A percentile compares a stretch with the other conserved stretches of the same genome.
Conservation (phyloP, 2,113 vertebrate species). For the Ictidomys tridecemlineatus region DNA sequence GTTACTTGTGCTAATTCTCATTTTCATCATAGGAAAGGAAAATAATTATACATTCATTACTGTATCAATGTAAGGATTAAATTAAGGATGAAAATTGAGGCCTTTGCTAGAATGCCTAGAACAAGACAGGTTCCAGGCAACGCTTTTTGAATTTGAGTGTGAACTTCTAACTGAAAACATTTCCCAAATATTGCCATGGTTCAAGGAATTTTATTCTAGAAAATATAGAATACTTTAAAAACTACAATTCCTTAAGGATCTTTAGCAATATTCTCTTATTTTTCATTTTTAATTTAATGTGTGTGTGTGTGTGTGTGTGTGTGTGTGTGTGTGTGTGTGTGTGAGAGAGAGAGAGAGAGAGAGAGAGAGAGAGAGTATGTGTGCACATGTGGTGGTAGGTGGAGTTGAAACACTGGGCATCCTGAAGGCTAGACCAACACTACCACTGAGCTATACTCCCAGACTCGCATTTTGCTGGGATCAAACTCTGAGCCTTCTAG, state of each 20-base stretch:
- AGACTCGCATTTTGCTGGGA: neutral
- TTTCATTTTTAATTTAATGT: neutral
- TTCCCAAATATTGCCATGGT: neutral
- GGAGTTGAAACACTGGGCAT: neutral
- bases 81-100: neutral
- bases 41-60: neutral
- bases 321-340: no score
- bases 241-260: neutral
- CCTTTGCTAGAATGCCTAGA: neutral
- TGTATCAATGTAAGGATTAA: neutral
- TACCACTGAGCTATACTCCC: neutral
- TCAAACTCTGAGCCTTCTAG: neutral
- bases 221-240: conserved; percentile 27
- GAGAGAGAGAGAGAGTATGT: no score
- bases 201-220: neutral
- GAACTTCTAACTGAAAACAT: conserved; percentile 41
- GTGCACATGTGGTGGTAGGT: neutral
- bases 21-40: conserved; percentile 21
- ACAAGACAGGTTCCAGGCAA: neutral
- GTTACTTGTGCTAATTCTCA: neutral
- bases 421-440: neutral
- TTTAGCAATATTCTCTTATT: neutral
- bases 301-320: no score
- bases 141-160: neutral
- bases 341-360: no score